These are phyloP conservation scores for Cynaeus angustus DNA, from an alignment of 2,888 invertebrate genomes.

Conservation along the genomic window DNA sequence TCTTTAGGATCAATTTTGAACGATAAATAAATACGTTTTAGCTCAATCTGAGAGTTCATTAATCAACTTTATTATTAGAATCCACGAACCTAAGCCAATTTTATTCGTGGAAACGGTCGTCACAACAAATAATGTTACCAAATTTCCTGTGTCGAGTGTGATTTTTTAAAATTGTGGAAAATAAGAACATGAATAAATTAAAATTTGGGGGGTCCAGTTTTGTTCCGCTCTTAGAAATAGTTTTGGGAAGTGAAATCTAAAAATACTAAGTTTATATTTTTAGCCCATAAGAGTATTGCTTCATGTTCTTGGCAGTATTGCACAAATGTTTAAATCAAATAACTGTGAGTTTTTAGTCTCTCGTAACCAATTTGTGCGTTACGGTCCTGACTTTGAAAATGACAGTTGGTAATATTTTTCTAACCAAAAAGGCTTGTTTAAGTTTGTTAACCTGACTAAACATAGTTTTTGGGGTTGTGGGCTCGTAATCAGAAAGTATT, in stretches of 20 bases:
- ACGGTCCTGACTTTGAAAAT: conserved; percentile 13
- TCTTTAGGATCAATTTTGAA: too few species aligned
- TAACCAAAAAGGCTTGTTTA: conserved; percentile 24
- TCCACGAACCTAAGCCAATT: conserved; percentile 9
- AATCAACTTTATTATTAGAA: conserved; percentile 1
- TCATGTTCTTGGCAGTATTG: conserved; percentile 14
- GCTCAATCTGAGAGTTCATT: neutral
- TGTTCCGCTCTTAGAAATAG: conserved; percentile 8
- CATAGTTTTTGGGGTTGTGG: conserved; percentile 21
- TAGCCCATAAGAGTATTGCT: conserved; percentile 16
- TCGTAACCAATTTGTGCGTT: conserved; percentile 1
- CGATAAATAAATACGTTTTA: neutral
- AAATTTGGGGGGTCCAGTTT: neutral
- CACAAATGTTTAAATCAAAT: neutral
- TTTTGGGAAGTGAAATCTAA: conserved; percentile 6
- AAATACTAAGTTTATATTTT: conserved; percentile 17
- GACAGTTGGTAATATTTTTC: conserved; percentile 22
- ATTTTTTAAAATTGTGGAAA: too few species aligned
- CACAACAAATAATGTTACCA: neutral
- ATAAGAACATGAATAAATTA: conserved; percentile 1
- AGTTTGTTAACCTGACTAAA: conserved; percentile 27
- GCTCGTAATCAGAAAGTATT: conserved; percentile 23
- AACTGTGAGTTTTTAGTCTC: neutral
- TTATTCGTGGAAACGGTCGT: conserved; percentile 18
- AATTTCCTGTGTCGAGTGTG: neutral